Conservation (phyloP, 2,888 invertebrate species). For the Yponomeuta sedellus region DNA sequence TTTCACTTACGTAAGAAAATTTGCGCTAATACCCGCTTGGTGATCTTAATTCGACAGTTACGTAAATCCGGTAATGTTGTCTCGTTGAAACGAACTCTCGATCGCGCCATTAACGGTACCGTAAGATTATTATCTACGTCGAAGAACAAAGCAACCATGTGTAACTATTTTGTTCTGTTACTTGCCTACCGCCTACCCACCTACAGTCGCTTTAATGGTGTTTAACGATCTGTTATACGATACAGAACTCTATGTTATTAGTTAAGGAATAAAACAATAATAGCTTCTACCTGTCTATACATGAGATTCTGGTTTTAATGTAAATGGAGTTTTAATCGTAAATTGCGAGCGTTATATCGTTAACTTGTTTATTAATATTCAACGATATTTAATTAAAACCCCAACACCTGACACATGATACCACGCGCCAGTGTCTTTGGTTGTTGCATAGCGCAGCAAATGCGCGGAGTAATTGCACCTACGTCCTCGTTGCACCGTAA, state of each 20-base stretch:
- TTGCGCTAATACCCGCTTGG: conserved; percentile 21
- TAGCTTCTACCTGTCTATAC: not conserved
- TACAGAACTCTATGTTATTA: not conserved
- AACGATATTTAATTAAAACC: too few relatives aligned
- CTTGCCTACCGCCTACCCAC: not conserved
- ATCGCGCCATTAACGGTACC: conserved; percentile 15
- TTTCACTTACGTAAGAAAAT: conserved; percentile 4
- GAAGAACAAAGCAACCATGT: not conserved
- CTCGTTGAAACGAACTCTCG: conserved; percentile 16
- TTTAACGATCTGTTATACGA: not conserved
- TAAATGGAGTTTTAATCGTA: not conserved
- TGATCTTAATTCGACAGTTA: conserved; percentile 30
- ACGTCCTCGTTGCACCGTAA: not conserved
- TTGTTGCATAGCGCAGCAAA: not conserved
- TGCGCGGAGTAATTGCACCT: not conserved
- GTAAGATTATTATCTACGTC: conserved; percentile 4
- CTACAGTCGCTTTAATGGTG: not conserved
- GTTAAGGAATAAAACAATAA: not conserved
- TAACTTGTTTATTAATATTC: not conserved
- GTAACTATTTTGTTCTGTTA: conserved; percentile 2
- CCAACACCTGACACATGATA: not conserved
- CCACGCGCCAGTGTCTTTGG: not conserved
- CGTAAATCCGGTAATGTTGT: conserved; percentile 25
- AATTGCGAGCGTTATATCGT: not conserved
- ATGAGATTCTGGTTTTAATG: not conserved